These are phyloP conservation scores for Centruroides sculpturatus DNA, from an alignment of 1,140 invertebrate species.

Conservation along the genomic window DNA sequence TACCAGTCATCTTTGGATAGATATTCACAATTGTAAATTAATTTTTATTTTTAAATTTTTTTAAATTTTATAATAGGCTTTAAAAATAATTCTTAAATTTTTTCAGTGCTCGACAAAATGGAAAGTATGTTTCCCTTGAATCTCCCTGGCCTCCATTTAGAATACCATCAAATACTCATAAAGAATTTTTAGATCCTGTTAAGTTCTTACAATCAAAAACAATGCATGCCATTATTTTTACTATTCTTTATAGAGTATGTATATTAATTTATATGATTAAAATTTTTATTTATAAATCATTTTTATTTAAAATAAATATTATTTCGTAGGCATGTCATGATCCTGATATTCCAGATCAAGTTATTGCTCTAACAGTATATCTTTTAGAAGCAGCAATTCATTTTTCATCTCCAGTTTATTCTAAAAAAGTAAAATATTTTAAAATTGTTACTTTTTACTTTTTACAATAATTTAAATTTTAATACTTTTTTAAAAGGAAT, in stretches of 20 bases:
- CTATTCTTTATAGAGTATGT: constrained; percentile 57
- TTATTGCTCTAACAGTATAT: constrained; percentile 69
- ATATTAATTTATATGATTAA: neutral
- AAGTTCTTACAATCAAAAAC: constrained; percentile 52
- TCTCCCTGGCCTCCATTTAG: constrained; percentile 72
- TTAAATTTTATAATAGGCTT: neutral
- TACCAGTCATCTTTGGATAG: constrained; percentile 88
- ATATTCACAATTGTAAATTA: constrained; percentile 53
- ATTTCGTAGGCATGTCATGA: constrained; percentile 15
- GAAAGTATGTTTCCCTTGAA: constrained; percentile 47
- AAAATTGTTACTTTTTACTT: constrained; percentile 14
- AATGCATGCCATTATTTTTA: constrained; percentile 70
- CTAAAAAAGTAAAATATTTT: neutral
- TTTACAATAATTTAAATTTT: neutral
- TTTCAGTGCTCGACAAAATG: constrained; percentile 24
- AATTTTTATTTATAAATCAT: neutral
- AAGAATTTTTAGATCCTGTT: constrained; percentile 54
- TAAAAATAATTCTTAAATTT: neutral
- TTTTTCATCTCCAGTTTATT: constrained; percentile 29
- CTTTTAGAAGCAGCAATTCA: constrained; percentile 68
- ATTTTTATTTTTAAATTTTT: constrained; percentile 17
- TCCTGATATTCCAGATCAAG: constrained; percentile 48
- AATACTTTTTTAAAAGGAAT: neutral
- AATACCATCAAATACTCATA: constrained; percentile 45
- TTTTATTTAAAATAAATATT: neutral